phyloP scores from a whole-genome alignment of 2,888 invertebrate species.

The Mystacides longicornis region DNA sequence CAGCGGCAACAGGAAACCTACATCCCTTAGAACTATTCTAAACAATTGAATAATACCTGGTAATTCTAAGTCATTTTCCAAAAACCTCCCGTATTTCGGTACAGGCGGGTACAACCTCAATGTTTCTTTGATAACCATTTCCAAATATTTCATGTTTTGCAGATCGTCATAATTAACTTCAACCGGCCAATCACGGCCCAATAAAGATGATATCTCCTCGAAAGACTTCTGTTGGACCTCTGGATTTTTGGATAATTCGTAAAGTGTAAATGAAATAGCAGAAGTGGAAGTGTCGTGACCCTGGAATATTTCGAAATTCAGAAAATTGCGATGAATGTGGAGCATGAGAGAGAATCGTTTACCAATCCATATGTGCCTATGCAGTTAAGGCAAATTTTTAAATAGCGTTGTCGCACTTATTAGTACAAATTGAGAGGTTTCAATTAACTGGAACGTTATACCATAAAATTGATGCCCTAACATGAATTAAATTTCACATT shows the following conservation, averaged over 20 bases:
- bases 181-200: slow-evolving; percentile 12
- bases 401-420: too few species aligned
- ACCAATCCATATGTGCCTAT: too few species aligned
- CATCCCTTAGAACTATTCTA: too few species aligned
- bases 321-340: too few species aligned
- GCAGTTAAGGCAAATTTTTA: too few species aligned
- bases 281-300: slow-evolving; percentile 45
- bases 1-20: too few species aligned
- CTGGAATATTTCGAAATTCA: slow-evolving; percentile 29
- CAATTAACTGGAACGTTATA: too few species aligned
- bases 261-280: slow-evolving; percentile 40
- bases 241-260: slow-evolving; percentile 37
- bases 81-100: slow-evolving; percentile 27
- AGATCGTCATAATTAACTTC: slow-evolving; percentile 21
- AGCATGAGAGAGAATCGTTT: too few species aligned
- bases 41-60: too few species aligned
- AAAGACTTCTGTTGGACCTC: slow-evolving; percentile 33
- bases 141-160: slow-evolving; percentile 26
- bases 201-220: slow-evolving; percentile 15
- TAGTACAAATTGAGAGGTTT: too few species aligned
- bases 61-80: slow-evolving; percentile 26
- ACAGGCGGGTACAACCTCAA: slow-evolving; percentile 29
- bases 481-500: too few species aligned
- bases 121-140: slow-evolving; percentile 29
- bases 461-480: too few species aligned